Base-by-base conservation (phyloP, 2,113 vertebrate genomes). In the Gobius niger region DNA sequence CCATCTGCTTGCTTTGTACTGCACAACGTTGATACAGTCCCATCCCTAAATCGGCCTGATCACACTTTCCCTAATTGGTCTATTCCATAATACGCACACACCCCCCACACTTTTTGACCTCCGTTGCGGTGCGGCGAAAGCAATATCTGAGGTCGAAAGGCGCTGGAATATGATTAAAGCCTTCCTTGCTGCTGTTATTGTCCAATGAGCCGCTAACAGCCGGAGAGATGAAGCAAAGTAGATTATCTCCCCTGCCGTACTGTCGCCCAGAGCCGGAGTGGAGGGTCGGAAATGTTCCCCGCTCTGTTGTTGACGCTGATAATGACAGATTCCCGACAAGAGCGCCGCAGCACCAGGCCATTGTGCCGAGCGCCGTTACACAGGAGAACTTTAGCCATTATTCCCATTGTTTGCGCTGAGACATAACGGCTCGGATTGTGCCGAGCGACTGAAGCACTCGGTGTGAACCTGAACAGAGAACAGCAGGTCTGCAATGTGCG, bases 111-210 rank as follows among this genome's bases (percentile, higher is more conserved):
- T 16, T 18, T 54, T 54, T 1, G 52, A 5, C 18, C 52, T 24
- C 16, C 11, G 18, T 24, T 19, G 52, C 9, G 78, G 6, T 7
- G 54, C 13, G 12, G 81, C 87, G 88, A 60, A 86, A 85, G 85
- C 86, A 84, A 86, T 87, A 89, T 87, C 81, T 80, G 86, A 12
- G 54, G 61, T 73, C 74, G 76, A 77, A 90, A 78, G 24, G 70
- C 72, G 62, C 72, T 66, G 70, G 81, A 84, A 88, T 89, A 89
- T 87, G 90, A 88, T 91, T 86, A 88, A 88, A 83, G 85, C 61
- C 68, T 74, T 51, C 57, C 44, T 75, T 41, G 13, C 68, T n/a
- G 69, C 70, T 14, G 78, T 75, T 85, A 80, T 85, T 83, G 76
- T 85, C 83, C 85, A 75, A 74, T 76, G 86, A 86, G 86, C 82